phyloP scores from a whole-genome alignment of 2,113 vertebrate genomes.

The Vulpes vulpes region DNA sequence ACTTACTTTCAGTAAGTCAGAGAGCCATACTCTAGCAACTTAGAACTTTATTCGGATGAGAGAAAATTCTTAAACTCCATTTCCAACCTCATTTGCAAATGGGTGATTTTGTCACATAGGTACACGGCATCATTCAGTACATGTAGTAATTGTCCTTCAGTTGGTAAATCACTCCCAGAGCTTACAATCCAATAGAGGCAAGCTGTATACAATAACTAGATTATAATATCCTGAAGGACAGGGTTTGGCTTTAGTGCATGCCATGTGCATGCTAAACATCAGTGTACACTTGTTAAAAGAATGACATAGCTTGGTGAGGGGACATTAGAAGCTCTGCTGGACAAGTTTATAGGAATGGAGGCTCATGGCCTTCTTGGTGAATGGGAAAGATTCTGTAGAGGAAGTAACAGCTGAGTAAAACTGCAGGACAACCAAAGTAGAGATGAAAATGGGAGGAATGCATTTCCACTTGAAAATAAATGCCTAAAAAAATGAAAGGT shows the following conservation, averaged over 20 bases:
- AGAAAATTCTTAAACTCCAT: not conserved
- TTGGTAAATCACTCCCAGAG: not conserved
- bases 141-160: not conserved
- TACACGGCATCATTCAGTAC: not conserved
- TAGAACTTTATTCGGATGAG: constrained; percentile 39
- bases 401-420: constrained; percentile 34
- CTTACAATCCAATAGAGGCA: not conserved
- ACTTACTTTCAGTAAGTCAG: not conserved
- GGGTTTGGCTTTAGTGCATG: not conserved
- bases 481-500: not conserved
- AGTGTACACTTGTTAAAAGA: not conserved
- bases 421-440: not conserved
- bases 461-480: not conserved
- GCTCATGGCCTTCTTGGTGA: not conserved
- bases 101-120: not conserved
- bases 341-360: not conserved
- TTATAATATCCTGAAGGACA: not conserved
- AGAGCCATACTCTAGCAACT: not conserved
- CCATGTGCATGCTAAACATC: too few relatives aligned
- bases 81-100: not conserved
- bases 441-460: not conserved
- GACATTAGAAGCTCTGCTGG: not conserved
- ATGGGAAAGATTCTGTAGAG: not conserved
- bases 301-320: not conserved
- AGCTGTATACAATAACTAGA: not conserved